phyloP scores from a whole-genome alignment of 2,888 invertebrate genomes.

The Colostygia pectinataria region DNA sequence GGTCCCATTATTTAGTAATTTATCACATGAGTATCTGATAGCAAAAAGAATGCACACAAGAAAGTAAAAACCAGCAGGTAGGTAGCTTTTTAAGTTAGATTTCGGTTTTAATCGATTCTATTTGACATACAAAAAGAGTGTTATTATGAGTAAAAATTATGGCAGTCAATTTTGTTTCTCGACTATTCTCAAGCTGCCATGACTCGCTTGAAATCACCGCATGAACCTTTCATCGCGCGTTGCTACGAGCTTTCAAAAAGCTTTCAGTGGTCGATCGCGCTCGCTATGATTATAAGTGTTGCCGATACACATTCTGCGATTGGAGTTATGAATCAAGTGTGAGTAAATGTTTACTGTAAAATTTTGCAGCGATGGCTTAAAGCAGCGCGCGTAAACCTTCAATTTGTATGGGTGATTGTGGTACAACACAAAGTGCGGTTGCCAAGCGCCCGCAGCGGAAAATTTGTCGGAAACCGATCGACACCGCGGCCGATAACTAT shows the following conservation, averaged over 20 bases:
- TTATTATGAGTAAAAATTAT: constrained; percentile 28
- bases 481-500: constrained; percentile 71
- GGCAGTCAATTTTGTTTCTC: constrained; percentile 48
- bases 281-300: constrained; percentile 66
- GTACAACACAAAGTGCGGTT: constrained; percentile 61
- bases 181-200: constrained; percentile 43
- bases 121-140: constrained; percentile 18
- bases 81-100: no score
- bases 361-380: constrained; percentile 41
- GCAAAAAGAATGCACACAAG: constrained; percentile 16
- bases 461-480: constrained; percentile 74
- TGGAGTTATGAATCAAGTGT: constrained; percentile 50
- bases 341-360: constrained; percentile 41
- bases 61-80: no score
- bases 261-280: constrained; percentile 74
- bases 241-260: constrained; percentile 77
- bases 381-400: constrained; percentile 46
- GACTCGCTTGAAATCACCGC: constrained; percentile 64
- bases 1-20: constrained; percentile 72
- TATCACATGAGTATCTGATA: constrained; percentile 61
- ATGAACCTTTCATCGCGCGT: constrained; percentile 72
- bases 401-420: constrained; percentile 60
- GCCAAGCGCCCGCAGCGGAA: constrained; percentile 73
- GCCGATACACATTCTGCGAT: constrained; percentile 59
- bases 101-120: constrained; percentile 9